Evolutionary conservation across 2,797 vertebrate genomes (phyloP).

Genomic region (Falco peregrinus): DNA sequence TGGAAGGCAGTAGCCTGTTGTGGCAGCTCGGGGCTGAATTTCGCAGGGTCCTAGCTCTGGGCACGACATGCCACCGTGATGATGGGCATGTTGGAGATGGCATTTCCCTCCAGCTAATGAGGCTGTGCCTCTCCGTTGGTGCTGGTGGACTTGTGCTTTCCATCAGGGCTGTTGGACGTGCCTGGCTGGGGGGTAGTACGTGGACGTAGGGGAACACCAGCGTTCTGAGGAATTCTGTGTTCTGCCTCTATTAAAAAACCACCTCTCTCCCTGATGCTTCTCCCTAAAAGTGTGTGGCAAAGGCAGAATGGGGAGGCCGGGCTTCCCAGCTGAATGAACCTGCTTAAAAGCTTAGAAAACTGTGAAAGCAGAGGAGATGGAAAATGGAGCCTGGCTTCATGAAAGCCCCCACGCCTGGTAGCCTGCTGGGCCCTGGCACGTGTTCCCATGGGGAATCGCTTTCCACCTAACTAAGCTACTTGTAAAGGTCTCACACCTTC

Average conservation of each 20-base stretch:
- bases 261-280: background rate
- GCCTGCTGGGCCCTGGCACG: no score
- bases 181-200: background rate
- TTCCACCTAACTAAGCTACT: background rate
- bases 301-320: accelerated
- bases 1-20: background rate
- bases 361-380: background rate
- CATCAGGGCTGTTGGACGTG: background rate
- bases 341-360: background rate
- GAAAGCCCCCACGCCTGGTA: background rate
- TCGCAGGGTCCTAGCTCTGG: background rate
- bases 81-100: background rate
- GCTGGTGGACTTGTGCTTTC: background rate
- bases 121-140: background rate
- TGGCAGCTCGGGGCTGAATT: background rate
- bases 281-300: background rate
- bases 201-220: background rate
- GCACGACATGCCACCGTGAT: accelerated
- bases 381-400: background rate
- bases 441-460: background rate
- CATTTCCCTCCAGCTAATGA: background rate
- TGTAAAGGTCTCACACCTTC: background rate
- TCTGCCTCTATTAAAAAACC: background rate
- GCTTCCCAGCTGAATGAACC: background rate
- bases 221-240: background rate